phyloP scores from a whole-genome alignment of 2,113 vertebrate species.

The Mormyrus iriodes region DNA sequence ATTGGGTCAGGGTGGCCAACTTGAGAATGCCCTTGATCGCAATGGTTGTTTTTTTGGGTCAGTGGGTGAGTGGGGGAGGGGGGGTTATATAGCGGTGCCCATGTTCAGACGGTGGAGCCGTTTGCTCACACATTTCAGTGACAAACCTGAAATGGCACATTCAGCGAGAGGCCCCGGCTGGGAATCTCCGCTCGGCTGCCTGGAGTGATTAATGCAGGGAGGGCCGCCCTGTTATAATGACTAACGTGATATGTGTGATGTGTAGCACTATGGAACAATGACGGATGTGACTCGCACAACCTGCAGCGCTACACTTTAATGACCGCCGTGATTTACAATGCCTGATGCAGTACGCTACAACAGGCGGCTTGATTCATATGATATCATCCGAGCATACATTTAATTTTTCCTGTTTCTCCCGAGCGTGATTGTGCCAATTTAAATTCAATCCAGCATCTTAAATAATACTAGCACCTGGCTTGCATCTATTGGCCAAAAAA shows the following conservation, averaged over 20 bases:
- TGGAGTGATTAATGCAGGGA: not conserved
- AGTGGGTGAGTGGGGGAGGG: not conserved
- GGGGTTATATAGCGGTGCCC: not conserved
- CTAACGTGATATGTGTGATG: not conserved
- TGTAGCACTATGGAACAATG: not conserved
- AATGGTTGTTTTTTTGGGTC: not conserved
- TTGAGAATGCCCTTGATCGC: not conserved
- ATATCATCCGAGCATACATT: conserved; percentile 3
- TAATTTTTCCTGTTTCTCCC: not conserved
- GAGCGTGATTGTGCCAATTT: not conserved
- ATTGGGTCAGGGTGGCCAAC: not conserved
- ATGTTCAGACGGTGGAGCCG: not conserved
- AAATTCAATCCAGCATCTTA: not conserved
- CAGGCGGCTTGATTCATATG: not conserved
- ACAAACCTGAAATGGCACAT: not conserved
- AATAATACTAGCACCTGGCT: conserved; percentile 1
- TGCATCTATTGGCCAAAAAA: not conserved
- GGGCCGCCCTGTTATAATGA: not conserved
- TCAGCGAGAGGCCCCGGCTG: not conserved
- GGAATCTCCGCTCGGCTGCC: not conserved
- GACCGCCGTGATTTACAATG: not conserved
- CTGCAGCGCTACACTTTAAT: not conserved
- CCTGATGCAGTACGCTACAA: not conserved
- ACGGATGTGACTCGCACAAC: not conserved
- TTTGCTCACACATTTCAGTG: not conserved